Evolutionary conservation across 2,888 invertebrate genomes (phyloP), one percentile per base, ranked within the genome.

Genomic region (Amorpha juglandis): DNA sequence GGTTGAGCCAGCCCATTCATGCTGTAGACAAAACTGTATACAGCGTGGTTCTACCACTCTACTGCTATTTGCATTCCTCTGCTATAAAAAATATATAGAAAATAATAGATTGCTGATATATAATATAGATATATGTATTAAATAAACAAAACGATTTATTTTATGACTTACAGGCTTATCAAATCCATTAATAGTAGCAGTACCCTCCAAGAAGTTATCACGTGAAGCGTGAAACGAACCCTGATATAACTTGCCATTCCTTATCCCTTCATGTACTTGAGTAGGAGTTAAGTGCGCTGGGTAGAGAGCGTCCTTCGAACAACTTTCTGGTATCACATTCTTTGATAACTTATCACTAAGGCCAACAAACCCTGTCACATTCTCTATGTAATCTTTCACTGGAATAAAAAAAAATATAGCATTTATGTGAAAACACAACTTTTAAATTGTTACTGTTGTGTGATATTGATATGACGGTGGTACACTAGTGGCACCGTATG

Each of bases 191-290:
- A 98, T 96, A 83, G 95, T 96, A 9, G 98, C 98, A 69, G 94
- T 95, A 11, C 98, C 99, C 89, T 99, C 99, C 14, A 99, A 92
- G 83, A 97, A 99, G 88, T 99, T 99, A 79, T 99, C 98, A 64
- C 98, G 94, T 0, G 98, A 98, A 0, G 98, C 97, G 80, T 95
- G 94, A 81, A 97, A 98, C 0, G 96, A 95, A 0, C 98, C 99
- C 82, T 97, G 98, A 51, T 96, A 83, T 6, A 97, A 90, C 72
- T 94, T 95, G 0, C 97, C 97, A 69, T 94, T 94, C 78, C 97
- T 96, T 53, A 99, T 95, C 0, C 98, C 98, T 0, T 94, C 93
- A 69, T 98, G 96, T 19, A 99, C 94, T 82, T 97, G 96, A 0
- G 94, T 90, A 0, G 97, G 95, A 0, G 97, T 95, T 68, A 98